Conservation (phyloP, 2,797 vertebrate genomes). For the Cryptoprocta ferox region DNA sequence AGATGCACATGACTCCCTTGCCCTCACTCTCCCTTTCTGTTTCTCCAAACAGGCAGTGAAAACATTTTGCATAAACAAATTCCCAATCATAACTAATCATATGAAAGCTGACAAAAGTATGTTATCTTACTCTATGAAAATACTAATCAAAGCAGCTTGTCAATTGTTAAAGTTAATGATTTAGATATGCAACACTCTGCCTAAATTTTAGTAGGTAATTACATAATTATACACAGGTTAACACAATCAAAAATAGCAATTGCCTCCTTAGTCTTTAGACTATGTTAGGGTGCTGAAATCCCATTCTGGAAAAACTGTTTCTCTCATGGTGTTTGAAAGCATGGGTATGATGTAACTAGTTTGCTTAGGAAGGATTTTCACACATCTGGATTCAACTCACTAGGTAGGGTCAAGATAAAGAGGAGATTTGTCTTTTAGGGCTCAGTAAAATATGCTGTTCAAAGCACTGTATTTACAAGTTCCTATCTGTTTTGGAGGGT, state of each 20-base stretch:
- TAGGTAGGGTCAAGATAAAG: not conserved
- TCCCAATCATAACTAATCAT: conserved; percentile 88
- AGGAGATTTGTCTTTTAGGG: not conserved
- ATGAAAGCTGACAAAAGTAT: conserved; percentile 88
- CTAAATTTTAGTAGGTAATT: conserved; percentile 90
- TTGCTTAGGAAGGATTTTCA: not conserved
- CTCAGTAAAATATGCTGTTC: not conserved
- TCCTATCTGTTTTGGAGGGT: not conserved
- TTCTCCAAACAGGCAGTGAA: conserved; percentile 83
- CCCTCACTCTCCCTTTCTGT: conserved; percentile 45
- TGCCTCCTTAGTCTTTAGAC: conserved; percentile 81
- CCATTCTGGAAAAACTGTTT: conserved; percentile 63
- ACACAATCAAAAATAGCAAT: conserved; percentile 88
- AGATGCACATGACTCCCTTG: conserved; percentile 72
- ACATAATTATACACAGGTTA: conserved; percentile 89
- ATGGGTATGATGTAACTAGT: not conserved
- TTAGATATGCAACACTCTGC: conserved; percentile 88
- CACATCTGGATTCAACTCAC: not conserved
- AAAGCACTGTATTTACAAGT: not conserved
- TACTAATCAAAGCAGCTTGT: conserved; percentile 90
- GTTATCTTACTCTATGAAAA: conserved; percentile 86
- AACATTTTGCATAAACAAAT: conserved; percentile 89
- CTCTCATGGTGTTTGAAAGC: not conserved
- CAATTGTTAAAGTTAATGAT: conserved; percentile 91
- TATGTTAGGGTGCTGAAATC: not conserved